Percentiles rank a stretch among this genome's conserved stretches.
phyloP scores from a whole-genome alignment of 64 coral and sea anemone genomes.

The Hydrozoanthus tunicans region DNA sequence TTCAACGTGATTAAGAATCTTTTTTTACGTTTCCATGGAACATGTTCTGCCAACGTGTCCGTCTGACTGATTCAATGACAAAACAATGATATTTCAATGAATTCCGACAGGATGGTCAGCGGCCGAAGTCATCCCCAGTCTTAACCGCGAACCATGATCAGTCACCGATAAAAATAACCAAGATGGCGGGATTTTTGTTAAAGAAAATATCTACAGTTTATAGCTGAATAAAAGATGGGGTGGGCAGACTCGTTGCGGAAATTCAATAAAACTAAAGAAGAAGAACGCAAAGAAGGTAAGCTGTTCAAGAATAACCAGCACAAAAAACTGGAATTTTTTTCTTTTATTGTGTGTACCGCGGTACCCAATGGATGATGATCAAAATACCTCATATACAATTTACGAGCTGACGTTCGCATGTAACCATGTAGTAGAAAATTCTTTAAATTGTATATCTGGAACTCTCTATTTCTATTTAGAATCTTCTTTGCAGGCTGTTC shows the following conservation, averaged over 20 bases:
- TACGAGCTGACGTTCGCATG: no score
- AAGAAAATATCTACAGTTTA: neutral
- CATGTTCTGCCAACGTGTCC: conserved; percentile 43
- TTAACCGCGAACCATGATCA: neutral
- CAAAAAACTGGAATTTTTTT: no score
- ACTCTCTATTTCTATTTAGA: no score
- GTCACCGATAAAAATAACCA: conserved; percentile 28
- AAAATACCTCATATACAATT: no score
- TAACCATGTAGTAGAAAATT: no score
- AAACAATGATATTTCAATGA: no score
- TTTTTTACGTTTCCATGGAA: neutral
- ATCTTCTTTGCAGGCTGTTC: no score
- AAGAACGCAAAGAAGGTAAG: conserved; percentile 35
- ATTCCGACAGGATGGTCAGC: conserved; percentile 1
- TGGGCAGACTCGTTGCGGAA: conserved; percentile 33
- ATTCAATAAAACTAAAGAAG: conserved; percentile 38
- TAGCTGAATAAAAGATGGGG: conserved; percentile 2
- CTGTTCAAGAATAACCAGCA: neutral
- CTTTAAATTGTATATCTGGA: no score
- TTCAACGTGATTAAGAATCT: neutral
- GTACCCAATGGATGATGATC: no score
- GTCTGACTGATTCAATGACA: no score
- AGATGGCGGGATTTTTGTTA: conserved; percentile 60
- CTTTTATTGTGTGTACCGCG: no score
- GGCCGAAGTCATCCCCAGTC: conserved; percentile 10